Conservation (phyloP, 2,888 invertebrate genomes). For the Platycheirus rosarum region DNA sequence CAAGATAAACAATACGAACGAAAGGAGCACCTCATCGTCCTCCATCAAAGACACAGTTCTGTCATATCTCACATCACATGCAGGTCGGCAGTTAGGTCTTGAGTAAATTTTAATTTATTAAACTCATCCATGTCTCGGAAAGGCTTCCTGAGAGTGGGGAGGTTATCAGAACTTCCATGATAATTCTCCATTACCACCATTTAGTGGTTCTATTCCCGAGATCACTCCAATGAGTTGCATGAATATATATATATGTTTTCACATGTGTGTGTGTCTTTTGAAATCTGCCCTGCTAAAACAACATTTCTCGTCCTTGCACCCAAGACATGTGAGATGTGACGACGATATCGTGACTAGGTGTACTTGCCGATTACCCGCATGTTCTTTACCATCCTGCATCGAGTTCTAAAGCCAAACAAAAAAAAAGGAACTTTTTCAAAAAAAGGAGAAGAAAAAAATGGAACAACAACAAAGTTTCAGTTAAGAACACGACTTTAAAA, state of each 20-base stretch:
- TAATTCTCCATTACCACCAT: conserved; percentile 56
- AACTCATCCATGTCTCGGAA: conserved; percentile 39
- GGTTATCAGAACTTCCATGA: conserved; percentile 56
- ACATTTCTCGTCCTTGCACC: conserved; percentile 10
- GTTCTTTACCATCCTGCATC: conserved; percentile 55
- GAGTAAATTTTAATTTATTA: conserved; percentile 69
- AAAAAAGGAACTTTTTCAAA: conserved; percentile 11
- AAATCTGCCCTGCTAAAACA: conserved; percentile 21
- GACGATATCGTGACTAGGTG: conserved; percentile 65
- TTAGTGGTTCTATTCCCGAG: conserved; percentile 31
- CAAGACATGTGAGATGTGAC: conserved; percentile 22
- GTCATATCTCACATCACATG: conserved; percentile 56
- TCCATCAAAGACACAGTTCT: conserved; percentile 21
- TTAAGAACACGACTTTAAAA: conserved; percentile 53
- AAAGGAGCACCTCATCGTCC: conserved; percentile 41
- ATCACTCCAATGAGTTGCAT: conserved; percentile 8
- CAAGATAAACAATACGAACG: conserved; percentile 57
- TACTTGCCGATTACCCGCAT: conserved; percentile 64
- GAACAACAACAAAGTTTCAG: not conserved
- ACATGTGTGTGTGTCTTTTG: conserved; percentile 40
- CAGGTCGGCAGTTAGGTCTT: conserved; percentile 69
- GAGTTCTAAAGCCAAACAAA: conserved; percentile 43
- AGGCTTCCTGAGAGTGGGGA: not conserved
- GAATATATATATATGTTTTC: conserved; percentile 13
- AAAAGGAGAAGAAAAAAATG: conserved; percentile 20